A percentile compares a stretch with the other conserved stretches of the same genome.
phyloP scores from a whole-genome alignment of 2,888 invertebrate species.

The Stratiomys singularior region DNA sequence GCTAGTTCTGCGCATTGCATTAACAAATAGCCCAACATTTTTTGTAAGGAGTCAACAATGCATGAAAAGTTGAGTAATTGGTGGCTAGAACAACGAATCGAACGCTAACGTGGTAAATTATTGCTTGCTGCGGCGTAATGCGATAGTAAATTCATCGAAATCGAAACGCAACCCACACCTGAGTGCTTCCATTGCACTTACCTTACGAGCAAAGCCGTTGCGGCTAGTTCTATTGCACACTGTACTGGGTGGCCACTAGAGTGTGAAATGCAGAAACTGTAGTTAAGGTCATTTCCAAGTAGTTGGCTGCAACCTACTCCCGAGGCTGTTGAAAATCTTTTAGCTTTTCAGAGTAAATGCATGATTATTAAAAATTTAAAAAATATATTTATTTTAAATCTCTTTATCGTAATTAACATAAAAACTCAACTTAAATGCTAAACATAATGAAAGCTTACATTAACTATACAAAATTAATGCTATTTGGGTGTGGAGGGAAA shows the following conservation, averaged over 20 bases:
- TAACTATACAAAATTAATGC: conserved; percentile 39
- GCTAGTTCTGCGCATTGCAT: conserved; percentile 10
- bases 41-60: conserved; percentile 47
- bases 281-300: conserved; percentile 21
- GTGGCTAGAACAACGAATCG: conserved; percentile 20
- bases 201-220: too few species aligned
- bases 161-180: conserved; percentile 36
- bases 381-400: conserved; percentile 24
- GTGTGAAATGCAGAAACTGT: conserved; percentile 37
- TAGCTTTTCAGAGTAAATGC: background rate
- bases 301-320: background rate
- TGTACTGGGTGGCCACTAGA: background rate
- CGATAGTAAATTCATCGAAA: background rate
- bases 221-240: conserved; percentile 1
- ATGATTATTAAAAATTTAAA: conserved; percentile 25
- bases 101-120: conserved; percentile 22
- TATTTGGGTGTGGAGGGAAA: conserved; percentile 9
- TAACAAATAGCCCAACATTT: conserved; percentile 37
- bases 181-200: conserved; percentile 38
- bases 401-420: conserved; percentile 28
- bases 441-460: conserved; percentile 29
- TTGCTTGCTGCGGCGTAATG: background rate
- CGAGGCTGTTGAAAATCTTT: background rate
- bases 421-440: conserved; percentile 35
- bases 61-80: conserved; percentile 48